Conservation (phyloP, 2,113 vertebrate species). For the Ceyx melanurus region DNA sequence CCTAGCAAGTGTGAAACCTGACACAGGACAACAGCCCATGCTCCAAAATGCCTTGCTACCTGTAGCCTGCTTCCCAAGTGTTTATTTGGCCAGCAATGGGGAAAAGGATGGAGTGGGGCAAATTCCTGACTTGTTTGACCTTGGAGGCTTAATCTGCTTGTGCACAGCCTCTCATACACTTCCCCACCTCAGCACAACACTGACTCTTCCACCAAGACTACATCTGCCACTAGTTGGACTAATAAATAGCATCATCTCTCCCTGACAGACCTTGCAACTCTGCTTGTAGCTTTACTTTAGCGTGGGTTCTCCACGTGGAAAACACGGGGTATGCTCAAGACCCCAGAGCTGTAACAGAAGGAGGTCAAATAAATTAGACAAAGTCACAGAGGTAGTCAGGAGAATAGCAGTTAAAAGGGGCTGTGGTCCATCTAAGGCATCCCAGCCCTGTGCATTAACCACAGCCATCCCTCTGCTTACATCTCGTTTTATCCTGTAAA, state of each 20-base stretch:
- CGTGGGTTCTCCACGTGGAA: background rate
- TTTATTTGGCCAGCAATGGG: background rate
- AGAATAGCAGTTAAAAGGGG: background rate
- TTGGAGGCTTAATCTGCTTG: background rate
- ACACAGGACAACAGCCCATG: background rate
- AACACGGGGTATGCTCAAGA: background rate
- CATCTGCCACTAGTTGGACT: background rate
- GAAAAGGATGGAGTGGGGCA: background rate
- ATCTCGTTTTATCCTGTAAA: conserved; percentile 28
- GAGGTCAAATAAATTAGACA: background rate
- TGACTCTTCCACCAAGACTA: background rate
- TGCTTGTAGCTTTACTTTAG: background rate
- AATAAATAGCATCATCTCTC: background rate
- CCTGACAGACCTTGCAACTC: background rate
- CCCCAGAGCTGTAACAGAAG: background rate
- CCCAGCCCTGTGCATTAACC: conserved; percentile 28
- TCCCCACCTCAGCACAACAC: background rate
- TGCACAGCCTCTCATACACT: background rate
- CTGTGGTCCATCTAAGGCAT: background rate
- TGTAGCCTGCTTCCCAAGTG: background rate
- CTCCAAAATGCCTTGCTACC: background rate
- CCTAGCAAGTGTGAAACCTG: background rate
- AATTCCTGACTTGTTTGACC: background rate
- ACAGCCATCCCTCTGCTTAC: background rate
- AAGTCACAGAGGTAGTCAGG: background rate